These are phyloP conservation scores for Scalopus aquaticus DNA, from an alignment of 2,113 vertebrate genomes.

Conservation along the genomic window DNA sequence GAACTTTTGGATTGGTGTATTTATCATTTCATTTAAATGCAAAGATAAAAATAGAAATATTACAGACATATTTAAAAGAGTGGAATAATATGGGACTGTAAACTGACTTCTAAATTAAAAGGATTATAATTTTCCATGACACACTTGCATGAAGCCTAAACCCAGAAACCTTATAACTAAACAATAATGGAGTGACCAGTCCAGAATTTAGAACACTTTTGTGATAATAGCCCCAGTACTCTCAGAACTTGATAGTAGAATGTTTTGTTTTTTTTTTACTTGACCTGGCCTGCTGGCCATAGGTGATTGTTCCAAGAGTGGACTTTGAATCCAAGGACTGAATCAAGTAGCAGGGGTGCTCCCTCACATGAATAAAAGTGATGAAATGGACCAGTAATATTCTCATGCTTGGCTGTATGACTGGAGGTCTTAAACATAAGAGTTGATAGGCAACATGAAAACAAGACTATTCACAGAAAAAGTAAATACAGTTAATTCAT, in stretches of 20 bases:
- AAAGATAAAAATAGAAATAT: constrained; percentile 32
- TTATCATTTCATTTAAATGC: constrained; percentile 46
- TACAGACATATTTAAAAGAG: constrained; percentile 15
- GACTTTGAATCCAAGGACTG: not conserved
- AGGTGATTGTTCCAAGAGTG: not conserved
- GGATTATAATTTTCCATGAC: not conserved
- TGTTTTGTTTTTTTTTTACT: not conserved
- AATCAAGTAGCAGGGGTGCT: not conserved
- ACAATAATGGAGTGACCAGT: not conserved
- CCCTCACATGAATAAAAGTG: not conserved
- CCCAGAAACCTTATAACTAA: not conserved
- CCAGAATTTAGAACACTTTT: not conserved
- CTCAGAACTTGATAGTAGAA: not conserved
- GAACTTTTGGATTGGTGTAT: not conserved
- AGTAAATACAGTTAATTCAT: not conserved
- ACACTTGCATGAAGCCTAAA: constrained; percentile 31
- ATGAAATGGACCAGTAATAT: not conserved
- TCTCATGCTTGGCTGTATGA: not conserved
- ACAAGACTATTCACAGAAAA: not conserved
- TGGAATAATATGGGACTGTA: not conserved
- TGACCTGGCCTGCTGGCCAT: not conserved
- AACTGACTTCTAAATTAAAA: constrained; percentile 35
- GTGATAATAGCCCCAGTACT: not conserved
- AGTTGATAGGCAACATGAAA: not conserved
- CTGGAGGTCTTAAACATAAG: not conserved